A percentile compares a stretch with the other conserved stretches of the same genome.
Evolutionary conservation across 2,888 invertebrate species (phyloP).

Genomic region (Polydesmus complanatus): DNA sequence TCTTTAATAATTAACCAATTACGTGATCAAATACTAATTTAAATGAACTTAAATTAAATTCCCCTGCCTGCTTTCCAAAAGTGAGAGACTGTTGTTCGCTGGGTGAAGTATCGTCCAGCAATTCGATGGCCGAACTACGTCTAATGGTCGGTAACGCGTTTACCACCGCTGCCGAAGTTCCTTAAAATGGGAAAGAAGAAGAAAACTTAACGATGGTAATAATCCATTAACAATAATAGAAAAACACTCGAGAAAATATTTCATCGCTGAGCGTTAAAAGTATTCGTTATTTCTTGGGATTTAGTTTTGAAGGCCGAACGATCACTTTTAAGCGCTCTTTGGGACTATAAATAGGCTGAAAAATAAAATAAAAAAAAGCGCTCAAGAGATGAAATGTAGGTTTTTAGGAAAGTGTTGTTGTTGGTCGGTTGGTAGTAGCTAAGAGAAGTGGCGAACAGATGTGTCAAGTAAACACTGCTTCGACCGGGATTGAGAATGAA

Average conservation of each 20-base stretch:
- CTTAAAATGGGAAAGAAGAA: background rate
- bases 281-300: no score
- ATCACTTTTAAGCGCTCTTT: no score
- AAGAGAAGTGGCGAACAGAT: background rate
- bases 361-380: no score
- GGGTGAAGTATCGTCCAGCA: background rate
- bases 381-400: background rate
- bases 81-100: background rate
- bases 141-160: background rate
- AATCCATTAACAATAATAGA: background rate
- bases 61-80: no score
- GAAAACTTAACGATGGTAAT: background rate
- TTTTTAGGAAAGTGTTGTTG: background rate
- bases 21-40: background rate
- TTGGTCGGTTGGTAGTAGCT: no score
- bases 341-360: no score
- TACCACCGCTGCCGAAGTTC: background rate
- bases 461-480: background rate
- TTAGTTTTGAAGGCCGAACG: no score
- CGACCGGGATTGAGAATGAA: background rate
- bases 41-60: background rate
- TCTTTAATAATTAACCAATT: background rate
- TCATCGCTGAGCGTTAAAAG: background rate
- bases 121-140: background rate
- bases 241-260: background rate